Evolutionary conservation across 2,113 vertebrate genomes (phyloP), one percentile per base, ranked within the genome.

Genomic region (Chauna torquata): DNA sequence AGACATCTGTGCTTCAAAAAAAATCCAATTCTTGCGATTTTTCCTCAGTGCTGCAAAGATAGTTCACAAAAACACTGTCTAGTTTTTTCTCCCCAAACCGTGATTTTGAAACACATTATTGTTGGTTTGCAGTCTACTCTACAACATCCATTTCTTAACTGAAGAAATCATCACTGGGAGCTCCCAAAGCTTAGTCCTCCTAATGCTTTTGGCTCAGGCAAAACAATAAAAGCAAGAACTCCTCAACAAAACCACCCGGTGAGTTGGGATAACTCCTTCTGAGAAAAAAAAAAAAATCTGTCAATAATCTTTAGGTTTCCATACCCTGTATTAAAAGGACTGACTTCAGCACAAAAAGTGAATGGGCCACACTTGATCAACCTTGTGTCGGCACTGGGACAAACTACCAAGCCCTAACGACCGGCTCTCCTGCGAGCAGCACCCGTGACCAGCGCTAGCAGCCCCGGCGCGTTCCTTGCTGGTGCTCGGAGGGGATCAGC

Each of bases 41-140:
- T 61, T 47, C 75, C 81, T 92, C 85, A 86, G 88, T 87, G 88
- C 92, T 83, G 71, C 93, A 71, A 22, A 81, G 94, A 87, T 58
- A 89, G 88, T 87, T 90, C 96, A 84, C 96, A 95, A 90, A 95
- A 94, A 82, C 92, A 84, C 82, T 20, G 61, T 2, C 69, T 22
- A 6, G 45, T 58, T 86, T 34, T 80, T 84, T 57, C 90, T 90
- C 82, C 88, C 94, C 85, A 45, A 3, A 36, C 9, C 3, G 34
- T 9, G 36, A 12, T 28, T 58, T 70, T 3, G 5, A 11, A 13
- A 11, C 4, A 8, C 4, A 1, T 9, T 8, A 1, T 1, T 6
- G 45, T 5, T n/a, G 54, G 52, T 23, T 77, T 34, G 12, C 40
- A 58, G 75, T 8, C 47, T 74, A 1, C 42, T 5, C 28, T 3